These are phyloP conservation scores for Ornithoptera alexandrae DNA, from an alignment of 2,888 invertebrate species.

Conservation along the genomic window DNA sequence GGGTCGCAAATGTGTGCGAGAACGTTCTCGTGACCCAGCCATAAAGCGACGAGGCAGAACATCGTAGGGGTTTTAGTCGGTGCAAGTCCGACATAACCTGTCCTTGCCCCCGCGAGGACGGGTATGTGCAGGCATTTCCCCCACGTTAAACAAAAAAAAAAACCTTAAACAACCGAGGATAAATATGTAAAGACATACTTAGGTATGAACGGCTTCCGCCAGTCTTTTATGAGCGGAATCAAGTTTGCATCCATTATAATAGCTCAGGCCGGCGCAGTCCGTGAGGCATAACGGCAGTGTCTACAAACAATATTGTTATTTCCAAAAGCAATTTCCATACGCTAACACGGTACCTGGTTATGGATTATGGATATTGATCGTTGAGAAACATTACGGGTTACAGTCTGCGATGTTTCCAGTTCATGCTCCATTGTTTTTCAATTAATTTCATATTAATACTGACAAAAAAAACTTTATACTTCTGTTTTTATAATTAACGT, in stretches of 20 bases:
- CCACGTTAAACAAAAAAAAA: too few species aligned
- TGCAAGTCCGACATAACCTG: too few species aligned
- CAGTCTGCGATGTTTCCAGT: constrained; percentile 13
- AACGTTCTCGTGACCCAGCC: too few species aligned
- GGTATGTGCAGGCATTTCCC: too few species aligned
- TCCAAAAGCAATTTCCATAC: constrained; percentile 36
- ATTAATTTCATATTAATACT: too few species aligned
- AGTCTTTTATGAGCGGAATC: constrained; percentile 35
- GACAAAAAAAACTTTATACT: too few species aligned
- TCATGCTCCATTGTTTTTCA: constrained; percentile 13
- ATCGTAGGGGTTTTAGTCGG: too few species aligned
- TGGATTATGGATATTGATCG: constrained; percentile 26
- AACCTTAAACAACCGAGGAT: too few species aligned
- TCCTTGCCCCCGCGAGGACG: too few species aligned
- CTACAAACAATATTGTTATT: constrained; percentile 47
- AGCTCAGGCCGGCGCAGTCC: constrained; percentile 49
- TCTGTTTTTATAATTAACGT: too few species aligned
- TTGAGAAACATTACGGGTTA: constrained; percentile 22
- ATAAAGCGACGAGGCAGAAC: too few species aligned
- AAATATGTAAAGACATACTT: neutral
- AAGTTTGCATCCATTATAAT: constrained; percentile 35
- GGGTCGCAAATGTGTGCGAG: too few species aligned
- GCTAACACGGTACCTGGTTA: constrained; percentile 29
- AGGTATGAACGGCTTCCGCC: constrained; percentile 21
- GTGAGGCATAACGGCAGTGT: constrained; percentile 56